These are phyloP conservation scores for Ginglymostoma cirratum DNA, from an alignment of 2,113 vertebrate genomes.

Conservation along the genomic window DNA sequence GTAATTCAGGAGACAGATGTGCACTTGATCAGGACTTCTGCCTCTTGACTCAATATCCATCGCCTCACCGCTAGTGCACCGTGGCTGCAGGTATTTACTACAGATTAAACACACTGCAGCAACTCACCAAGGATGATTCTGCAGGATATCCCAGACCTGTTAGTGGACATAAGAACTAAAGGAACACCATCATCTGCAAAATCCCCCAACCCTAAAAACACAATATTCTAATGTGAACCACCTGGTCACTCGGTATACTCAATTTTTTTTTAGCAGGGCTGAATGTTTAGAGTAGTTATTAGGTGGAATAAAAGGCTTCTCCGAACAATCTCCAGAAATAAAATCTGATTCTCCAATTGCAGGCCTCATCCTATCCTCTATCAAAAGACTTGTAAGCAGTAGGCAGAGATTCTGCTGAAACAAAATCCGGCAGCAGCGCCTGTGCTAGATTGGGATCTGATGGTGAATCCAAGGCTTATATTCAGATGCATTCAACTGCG, in stretches of 20 bases:
- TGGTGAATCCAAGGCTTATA: background rate
- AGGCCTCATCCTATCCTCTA: background rate
- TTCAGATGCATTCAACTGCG: background rate
- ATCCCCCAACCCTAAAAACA: background rate
- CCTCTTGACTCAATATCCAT: background rate
- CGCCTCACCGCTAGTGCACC: background rate
- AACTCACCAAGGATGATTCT: background rate
- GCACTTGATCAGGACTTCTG: background rate
- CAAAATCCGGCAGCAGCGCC: background rate
- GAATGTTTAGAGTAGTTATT: background rate
- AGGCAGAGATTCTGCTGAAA: background rate
- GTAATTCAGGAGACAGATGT: background rate
- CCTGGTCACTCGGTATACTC: background rate
- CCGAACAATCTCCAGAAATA: background rate
- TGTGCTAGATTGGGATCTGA: background rate
- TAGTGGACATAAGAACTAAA: background rate
- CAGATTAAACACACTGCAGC: background rate
- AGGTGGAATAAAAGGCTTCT: background rate
- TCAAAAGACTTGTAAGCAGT: background rate
- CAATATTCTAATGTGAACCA: background rate
- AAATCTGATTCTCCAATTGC: background rate
- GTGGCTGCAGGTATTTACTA: background rate
- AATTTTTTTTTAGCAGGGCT: background rate
- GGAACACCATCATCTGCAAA: background rate
- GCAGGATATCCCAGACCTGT: background rate